Percentiles rank a stretch among this genome's conserved stretches.
These are phyloP conservation scores for Penaeus japonicus DNA, from an alignment of 1,140 invertebrate genomes.

Conservation along the genomic window DNA sequence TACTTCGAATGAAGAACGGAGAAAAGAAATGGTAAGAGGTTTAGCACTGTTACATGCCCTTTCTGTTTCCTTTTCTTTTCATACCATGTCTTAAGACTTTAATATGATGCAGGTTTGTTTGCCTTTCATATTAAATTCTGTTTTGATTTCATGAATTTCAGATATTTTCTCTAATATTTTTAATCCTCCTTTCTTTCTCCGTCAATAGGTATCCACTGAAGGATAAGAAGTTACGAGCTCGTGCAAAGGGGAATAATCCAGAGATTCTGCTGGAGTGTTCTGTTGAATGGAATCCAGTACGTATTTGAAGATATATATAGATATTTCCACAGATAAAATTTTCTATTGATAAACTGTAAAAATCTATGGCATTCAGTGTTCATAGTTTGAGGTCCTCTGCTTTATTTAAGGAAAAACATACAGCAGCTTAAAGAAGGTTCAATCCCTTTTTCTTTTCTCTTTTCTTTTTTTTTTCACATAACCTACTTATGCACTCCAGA, in stretches of 20 bases:
- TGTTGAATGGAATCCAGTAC: constrained; percentile 90
- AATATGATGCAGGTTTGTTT: background rate
- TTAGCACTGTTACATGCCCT: background rate
- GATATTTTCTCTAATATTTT: background rate
- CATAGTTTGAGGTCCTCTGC: too few species aligned
- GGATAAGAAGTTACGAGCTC: constrained; percentile 88
- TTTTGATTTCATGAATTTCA: background rate
- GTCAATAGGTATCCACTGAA: constrained; percentile 86
- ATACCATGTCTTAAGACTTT: background rate
- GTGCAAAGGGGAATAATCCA: constrained; percentile 88
- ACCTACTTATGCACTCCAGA: constrained; percentile 65
- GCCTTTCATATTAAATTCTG: background rate
- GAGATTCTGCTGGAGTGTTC: constrained; percentile 93
- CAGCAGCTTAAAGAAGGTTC: too few species aligned
- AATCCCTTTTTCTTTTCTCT: background rate
- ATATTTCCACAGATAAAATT: too few species aligned
- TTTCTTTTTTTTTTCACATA: background rate
- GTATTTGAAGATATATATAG: constrained; percentile 62
- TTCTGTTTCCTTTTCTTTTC: too few species aligned
- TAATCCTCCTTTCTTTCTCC: background rate
- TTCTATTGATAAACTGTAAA: too few species aligned
- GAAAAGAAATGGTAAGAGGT: constrained; percentile 74
- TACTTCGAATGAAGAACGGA: constrained; percentile 86
- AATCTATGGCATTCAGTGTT: too few species aligned
- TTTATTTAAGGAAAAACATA: too few species aligned